Base-by-base conservation (phyloP, 2,797 vertebrate genomes). In the Arnoldichthys spilopterus region DNA sequence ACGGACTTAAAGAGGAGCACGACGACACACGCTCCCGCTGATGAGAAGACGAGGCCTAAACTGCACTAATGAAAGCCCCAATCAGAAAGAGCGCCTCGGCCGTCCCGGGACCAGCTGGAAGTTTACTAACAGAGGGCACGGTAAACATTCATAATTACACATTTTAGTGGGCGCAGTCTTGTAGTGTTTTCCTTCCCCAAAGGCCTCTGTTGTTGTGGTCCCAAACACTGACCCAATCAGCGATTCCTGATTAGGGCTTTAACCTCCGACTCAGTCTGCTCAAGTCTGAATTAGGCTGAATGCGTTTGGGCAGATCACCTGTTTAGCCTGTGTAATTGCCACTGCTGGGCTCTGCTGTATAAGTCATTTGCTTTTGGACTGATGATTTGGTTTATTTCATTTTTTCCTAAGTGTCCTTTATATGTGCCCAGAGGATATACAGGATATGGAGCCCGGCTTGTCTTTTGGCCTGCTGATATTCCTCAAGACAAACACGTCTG, bases 1-100 rank as follows among this genome's bases (percentile, higher is more conserved):
- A 82, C 59, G 64, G 72, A 83, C 80, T 83, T 82, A 72, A 72
- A 68, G 56, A 79, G 51, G 43, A 24, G 32, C 5, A 64, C 63
- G 77, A 76, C 22, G 72, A 58, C 78, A 81, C 70, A 69, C 40
- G 45, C 54, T 37, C 51, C 37, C 32, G 34, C 64, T 78, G 78
- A 80, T 70, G 64, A 83, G 53, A 68, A 74, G 62, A 69, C 34
- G 45, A 77, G 61, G 61, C 70, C 24, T 66, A 53, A 58, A 40
- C 61, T 62, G 47, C 32, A 24, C 20, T 66, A 82, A 81, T 75
- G 58, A 76, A 72, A 76, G 79, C 69, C 68, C 63, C 51, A 40
- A 28, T 49, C 30, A 62, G 56, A 62, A 74, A 49, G 16, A 47
- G 26, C 40, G 18, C 58, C 58, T 1, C 6, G 72, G 43, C 58